Base-by-base conservation (phyloP, 2,888 invertebrate species). In the Pyrgus malvae region DNA sequence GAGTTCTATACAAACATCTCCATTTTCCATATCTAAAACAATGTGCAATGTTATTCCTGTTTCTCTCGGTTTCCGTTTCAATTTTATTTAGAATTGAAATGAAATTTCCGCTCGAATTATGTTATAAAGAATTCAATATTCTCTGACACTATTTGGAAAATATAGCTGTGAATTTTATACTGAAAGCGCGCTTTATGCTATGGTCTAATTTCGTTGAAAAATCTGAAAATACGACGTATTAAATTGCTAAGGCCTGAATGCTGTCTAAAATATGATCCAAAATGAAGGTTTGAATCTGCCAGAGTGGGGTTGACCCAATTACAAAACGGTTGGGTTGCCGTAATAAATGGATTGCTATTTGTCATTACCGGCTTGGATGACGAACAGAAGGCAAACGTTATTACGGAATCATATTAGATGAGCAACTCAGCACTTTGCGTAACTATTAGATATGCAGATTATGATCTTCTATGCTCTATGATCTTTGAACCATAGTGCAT, bases 401-500 rank as follows among this genome's bases (percentile, higher is more conserved):
- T 50, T 42, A 42, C 16, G 21, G 35, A 37, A 27, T 5, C 48
- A 38, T 12, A 17, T 23, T 27, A 35, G 17, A 51, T 51, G 42
- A 44, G 50, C 42, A 42, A 17, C 23, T 17, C 16, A 19, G 41
- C 42, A 42, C 50, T 51, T 35, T 27, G 48, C 9, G 35, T 25
- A 17, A 5, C 50, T 17, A 35, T 51, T 44, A 42, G 42, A 35
- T 44, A 51, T 51, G 51, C 42, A 44, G 42, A 41, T 49, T 49
- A 49, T 35, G 41, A 42, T 51, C 35, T 17, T 27, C 42, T 37
- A 44, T 51, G 42, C 42, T 37, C 25, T 51, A 35, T 44, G 35
- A 51, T 44, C n/a, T 42, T 17, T 11, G 17, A 42, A 29, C 27
- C 49, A 29, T 48, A 74, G 70, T 76, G 74, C 65, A 66, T 70